Evolutionary conservation across 2,113 vertebrate species (phyloP).

Genomic region (Phylloscopus whistleri): DNA sequence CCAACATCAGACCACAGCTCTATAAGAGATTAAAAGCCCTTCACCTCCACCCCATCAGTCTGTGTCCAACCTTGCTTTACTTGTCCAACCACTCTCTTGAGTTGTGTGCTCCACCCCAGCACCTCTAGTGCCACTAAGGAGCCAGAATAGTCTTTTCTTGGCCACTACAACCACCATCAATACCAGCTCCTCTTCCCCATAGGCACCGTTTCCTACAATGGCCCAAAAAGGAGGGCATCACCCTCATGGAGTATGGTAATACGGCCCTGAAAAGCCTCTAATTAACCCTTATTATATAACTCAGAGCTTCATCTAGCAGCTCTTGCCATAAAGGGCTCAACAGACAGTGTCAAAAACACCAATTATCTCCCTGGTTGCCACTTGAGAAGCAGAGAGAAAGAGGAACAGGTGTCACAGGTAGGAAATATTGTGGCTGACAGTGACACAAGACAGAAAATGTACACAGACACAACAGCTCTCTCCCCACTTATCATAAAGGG

Average conservation of each 20-base stretch:
- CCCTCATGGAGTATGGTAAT: not conserved
- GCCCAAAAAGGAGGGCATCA: not conserved
- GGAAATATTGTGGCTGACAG: not conserved
- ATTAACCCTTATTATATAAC: constrained; percentile 56
- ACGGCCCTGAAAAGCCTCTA: constrained; percentile 27
- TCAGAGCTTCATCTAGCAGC: constrained; percentile 14
- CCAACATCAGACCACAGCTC: not conserved
- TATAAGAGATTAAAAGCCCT: not conserved
- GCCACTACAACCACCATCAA: not conserved
- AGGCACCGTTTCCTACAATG: not conserved
- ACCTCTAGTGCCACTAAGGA: not conserved
- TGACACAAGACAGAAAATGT: not conserved
- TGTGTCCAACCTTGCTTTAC: not conserved
- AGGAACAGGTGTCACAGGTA: not conserved
- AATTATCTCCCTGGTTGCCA: constrained; percentile 25
- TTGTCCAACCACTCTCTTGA: not conserved
- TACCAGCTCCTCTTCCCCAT: not conserved
- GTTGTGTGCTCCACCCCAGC: not conserved
- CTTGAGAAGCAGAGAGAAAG: constrained; percentile 8
- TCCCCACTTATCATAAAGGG: not conserved
- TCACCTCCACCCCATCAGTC: not conserved
- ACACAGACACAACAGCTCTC: not conserved
- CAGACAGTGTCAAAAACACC: constrained; percentile 39
- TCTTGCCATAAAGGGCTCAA: constrained; percentile 12
- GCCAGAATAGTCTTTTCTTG: not conserved